Percentiles rank a stretch among this genome's conserved stretches.
Evolutionary conservation across 2,113 vertebrate genomes (phyloP).

Genomic region (Erpornis zantholeuca): DNA sequence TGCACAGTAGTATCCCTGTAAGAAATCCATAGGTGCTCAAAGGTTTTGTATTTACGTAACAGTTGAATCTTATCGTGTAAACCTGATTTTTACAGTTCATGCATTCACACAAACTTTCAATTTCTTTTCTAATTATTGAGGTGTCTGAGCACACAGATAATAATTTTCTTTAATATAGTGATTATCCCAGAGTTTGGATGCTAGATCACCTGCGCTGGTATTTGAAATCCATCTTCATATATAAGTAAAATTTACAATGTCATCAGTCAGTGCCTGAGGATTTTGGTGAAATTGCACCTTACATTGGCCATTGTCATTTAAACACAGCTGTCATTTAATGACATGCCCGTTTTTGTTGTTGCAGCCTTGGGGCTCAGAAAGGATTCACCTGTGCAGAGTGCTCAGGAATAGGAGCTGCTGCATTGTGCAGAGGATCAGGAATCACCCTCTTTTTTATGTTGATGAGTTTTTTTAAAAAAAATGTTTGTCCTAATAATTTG

Average conservation of each 20-base stretch:
- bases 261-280: background rate
- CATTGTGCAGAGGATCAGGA: background rate
- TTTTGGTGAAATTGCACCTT: background rate
- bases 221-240: background rate
- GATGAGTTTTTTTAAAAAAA: background rate
- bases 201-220: background rate
- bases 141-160: background rate
- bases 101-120: rapidly evolving
- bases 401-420: background rate
- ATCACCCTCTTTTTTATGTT: too few relatives aligned
- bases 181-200: background rate
- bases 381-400: background rate
- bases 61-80: background rate
- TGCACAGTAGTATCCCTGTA: rapidly evolving
- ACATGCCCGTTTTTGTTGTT: background rate
- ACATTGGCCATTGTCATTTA: background rate
- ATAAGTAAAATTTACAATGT: background rate
- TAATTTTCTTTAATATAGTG: background rate
- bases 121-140: background rate
- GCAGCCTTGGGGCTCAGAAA: background rate
- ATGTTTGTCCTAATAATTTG: background rate
- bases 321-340: background rate
- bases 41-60: rapidly evolving
- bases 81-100: background rate
- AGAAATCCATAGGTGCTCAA: background rate